Evolutionary conservation across 1,140 invertebrate genomes (phyloP), one percentile per base, ranked within the genome.

Genomic region (Ips typographus): DNA sequence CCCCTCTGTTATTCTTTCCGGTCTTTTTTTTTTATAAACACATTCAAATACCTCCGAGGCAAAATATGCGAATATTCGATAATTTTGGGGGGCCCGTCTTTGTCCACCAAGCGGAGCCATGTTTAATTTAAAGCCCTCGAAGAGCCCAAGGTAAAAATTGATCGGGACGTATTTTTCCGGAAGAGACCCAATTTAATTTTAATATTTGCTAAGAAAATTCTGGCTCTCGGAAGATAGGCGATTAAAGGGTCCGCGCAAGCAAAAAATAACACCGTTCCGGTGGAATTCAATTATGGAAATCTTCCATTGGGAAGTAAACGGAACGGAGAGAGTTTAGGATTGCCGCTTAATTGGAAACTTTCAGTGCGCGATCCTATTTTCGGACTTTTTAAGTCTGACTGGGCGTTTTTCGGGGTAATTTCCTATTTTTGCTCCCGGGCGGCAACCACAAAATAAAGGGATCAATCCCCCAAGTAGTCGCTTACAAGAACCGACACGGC

Each of bases 301-400:
- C 70, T 69, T 71, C 72, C 62, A 6, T 47, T 60, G 38, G 22
- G 22, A 22, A 22, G 22, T 22, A 44, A 55, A 72, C 51, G 57
- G 55, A 38, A 43, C 40, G 49, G 40, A 49, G 72, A 64, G 59
- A 69, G 57, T 71, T 69, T 61, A 62, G 71, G 69, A 73, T 69
- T 71, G 72, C 69, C 62, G 66, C 57, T 71, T 73, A 73, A 73
- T 73, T 73, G 70, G 72, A 71, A 70, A 57, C 72, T 73, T 73
- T 60, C 52, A 22, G 44, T 4, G 44, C 65, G 64, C 55, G 71
- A 71, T 71, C 66, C 67, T 63, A 68, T 49, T 71, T 73, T 66
- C 52, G 65, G 60, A 71, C 62, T 72, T 72, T 63, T 67, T 67
- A 49, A 49, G 44, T 49, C 44, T 8, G 44, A 49, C 22, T 49